A percentile compares a stretch with the other conserved stretches of the same genome.
These are phyloP conservation scores for Pseudotriccus pelzelni DNA, from an alignment of 2,797 vertebrate genomes.

Conservation along the genomic window DNA sequence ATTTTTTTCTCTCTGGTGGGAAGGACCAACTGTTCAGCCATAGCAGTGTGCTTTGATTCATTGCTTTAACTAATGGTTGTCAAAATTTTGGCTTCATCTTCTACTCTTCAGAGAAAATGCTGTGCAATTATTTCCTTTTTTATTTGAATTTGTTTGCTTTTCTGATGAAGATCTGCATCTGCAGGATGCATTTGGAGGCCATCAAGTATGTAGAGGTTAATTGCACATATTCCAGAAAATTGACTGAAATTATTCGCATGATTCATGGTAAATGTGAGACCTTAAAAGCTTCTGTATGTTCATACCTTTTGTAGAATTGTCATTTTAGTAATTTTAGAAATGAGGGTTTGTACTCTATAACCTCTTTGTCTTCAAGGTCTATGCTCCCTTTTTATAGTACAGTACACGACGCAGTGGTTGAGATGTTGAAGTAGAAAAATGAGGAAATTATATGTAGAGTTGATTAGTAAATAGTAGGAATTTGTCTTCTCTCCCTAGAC, in stretches of 20 bases:
- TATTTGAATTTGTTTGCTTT: constrained; percentile 2
- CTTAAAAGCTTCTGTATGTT: constrained; percentile 34
- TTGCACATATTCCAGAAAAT: background rate
- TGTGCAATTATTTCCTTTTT: background rate
- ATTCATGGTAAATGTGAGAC: constrained; percentile 21
- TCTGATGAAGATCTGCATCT: constrained; percentile 16
- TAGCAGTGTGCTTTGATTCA: background rate
- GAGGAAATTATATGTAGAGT: constrained; percentile 30
- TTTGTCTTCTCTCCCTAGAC: constrained; percentile 27
- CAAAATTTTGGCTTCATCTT: background rate
- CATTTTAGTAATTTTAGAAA: constrained; percentile 52
- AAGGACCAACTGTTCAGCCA: background rate
- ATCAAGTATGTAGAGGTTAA: background rate
- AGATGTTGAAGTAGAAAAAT: constrained; percentile 56
- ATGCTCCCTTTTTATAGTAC: constrained; percentile 36
- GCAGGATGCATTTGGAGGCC: constrained; percentile 1
- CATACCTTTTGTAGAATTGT: constrained; percentile 27
- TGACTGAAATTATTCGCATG: background rate
- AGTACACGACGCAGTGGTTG: constrained; percentile 12
- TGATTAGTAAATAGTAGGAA: constrained; percentile 40
- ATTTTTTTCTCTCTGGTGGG: background rate
- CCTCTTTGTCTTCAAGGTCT: constrained; percentile 33
- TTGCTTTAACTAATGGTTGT: background rate
- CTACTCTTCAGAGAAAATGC: background rate
- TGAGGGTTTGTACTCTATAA: constrained; percentile 43